A percentile compares a stretch with the other conserved stretches of the same genome.
These are phyloP conservation scores for Euproctis similis DNA, from an alignment of 2,888 invertebrate genomes.

Conservation along the genomic window DNA sequence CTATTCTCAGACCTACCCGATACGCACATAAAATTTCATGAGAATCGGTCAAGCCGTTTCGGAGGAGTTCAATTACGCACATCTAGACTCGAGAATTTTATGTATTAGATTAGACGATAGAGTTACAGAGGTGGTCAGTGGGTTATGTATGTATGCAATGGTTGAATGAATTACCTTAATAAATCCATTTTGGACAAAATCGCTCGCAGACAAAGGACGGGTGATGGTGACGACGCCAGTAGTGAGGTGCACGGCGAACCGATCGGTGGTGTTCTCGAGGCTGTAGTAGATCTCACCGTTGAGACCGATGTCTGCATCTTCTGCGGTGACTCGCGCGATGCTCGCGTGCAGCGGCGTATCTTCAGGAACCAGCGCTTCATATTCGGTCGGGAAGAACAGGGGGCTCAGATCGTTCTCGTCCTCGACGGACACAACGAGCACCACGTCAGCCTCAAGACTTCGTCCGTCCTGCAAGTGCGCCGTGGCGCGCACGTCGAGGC, in stretches of 20 bases:
- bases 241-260: conserved; percentile 95
- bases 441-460: conserved; percentile 81
- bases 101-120: too few species aligned
- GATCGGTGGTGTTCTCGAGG: conserved; percentile 85
- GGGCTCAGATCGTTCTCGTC: conserved; percentile 96
- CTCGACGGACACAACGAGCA: conserved; percentile 81
- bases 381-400: conserved; percentile 92
- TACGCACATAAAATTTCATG: too few species aligned
- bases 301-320: conserved; percentile 96
- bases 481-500: conserved; percentile 82
- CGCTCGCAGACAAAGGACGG: conserved; percentile 82
- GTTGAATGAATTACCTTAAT: too few species aligned
- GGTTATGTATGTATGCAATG: too few species aligned
- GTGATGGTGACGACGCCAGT: conserved; percentile 91
- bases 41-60: too few species aligned
- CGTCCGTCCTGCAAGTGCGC: conserved; percentile 75
- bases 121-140: too few species aligned
- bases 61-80: too few species aligned
- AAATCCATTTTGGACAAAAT: too few species aligned
- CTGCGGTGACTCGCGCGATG: conserved; percentile 87
- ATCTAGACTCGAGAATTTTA: too few species aligned
- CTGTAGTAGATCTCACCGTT: conserved; percentile 99
- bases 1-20: too few species aligned
- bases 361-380: conserved; percentile 90
- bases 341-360: conserved; percentile 90